Evolutionary conservation across 1,140 invertebrate genomes (phyloP).

Genomic region (Caerostris darwini): DNA sequence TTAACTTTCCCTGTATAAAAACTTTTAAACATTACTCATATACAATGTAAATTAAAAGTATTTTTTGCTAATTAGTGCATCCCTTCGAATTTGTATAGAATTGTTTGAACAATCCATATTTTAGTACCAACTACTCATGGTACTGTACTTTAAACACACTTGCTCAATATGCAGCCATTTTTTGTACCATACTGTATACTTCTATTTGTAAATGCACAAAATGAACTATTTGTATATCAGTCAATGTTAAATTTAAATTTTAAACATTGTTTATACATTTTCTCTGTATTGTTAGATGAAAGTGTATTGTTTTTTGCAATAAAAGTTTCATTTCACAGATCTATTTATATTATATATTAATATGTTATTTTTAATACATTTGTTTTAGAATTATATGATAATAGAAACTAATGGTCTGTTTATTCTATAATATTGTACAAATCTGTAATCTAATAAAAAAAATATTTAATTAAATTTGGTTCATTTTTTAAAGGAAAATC

Average conservation of each 20-base stretch:
- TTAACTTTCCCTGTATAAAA: not conserved
- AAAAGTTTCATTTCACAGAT: slow-evolving; percentile 55
- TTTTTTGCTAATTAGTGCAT: slow-evolving; percentile 43
- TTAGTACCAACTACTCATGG: slow-evolving; percentile 27
- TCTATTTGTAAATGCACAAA: slow-evolving; percentile 67
- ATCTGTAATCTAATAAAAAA: slow-evolving; percentile 63
- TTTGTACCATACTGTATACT: slow-evolving; percentile 66
- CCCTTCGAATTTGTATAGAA: slow-evolving; percentile 27
- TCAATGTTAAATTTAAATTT: slow-evolving; percentile 61
- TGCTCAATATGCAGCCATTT: slow-evolving; percentile 68
- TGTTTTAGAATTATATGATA: slow-evolving; percentile 50
- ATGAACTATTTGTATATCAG: slow-evolving; percentile 64
- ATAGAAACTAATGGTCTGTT: slow-evolving; percentile 30
- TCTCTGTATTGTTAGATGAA: slow-evolving; percentile 40
- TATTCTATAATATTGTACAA: slow-evolving; percentile 49
- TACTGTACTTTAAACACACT: slow-evolving; percentile 56
- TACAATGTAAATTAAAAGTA: slow-evolving; percentile 42
- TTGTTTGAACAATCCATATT: slow-evolving; percentile 13
- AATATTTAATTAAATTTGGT: slow-evolving; percentile 53
- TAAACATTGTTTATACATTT: slow-evolving; percentile 56
- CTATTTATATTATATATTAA: slow-evolving; percentile 73
- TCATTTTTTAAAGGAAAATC: not conserved
- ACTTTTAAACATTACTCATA: slow-evolving; percentile 12
- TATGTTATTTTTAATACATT: slow-evolving; percentile 74
- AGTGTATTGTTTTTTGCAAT: slow-evolving; percentile 46